phyloP scores from a whole-genome alignment of 2,113 vertebrate genomes.

The Lagopus leucura region DNA sequence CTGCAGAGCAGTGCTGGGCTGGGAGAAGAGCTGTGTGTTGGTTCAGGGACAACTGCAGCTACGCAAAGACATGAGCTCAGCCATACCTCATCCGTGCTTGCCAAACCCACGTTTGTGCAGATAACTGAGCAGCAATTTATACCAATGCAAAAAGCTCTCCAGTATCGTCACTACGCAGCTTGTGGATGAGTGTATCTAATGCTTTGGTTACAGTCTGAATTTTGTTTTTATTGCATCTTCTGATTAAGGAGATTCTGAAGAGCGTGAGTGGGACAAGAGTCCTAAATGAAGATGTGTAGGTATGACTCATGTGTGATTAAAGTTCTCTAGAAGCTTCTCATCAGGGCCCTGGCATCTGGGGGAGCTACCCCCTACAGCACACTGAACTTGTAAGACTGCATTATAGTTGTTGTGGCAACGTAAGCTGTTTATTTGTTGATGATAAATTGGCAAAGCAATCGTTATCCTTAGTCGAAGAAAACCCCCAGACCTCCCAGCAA shows the following conservation, averaged over 20 bases:
- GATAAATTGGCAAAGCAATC: not conserved
- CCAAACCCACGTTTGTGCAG: not conserved
- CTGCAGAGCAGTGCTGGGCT: rapidly evolving
- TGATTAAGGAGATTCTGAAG: not conserved
- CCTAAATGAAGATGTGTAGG: not conserved
- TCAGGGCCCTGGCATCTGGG: not conserved
- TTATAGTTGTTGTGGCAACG: rapidly evolving
- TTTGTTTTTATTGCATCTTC: not conserved
- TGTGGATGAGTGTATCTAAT: not conserved
- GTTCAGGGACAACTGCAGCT: not conserved
- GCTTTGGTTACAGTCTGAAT: not conserved
- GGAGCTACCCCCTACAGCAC: not conserved
- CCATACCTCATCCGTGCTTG: rapidly evolving
- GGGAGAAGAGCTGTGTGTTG: not conserved
- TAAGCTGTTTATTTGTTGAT: not conserved
- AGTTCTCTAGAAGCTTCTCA: not conserved
- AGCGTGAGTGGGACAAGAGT: not conserved
- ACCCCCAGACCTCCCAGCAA: not conserved
- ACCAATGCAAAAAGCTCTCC: not conserved
- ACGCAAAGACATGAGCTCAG: not conserved
- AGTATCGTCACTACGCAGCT: rapidly evolving
- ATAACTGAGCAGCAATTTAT: not conserved
- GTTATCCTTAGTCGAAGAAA: not conserved
- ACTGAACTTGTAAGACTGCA: not conserved
- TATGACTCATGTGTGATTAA: not conserved